Base-by-base conservation (phyloP, 2,888 invertebrate species). In the Synanthedon tipuliformis region DNA sequence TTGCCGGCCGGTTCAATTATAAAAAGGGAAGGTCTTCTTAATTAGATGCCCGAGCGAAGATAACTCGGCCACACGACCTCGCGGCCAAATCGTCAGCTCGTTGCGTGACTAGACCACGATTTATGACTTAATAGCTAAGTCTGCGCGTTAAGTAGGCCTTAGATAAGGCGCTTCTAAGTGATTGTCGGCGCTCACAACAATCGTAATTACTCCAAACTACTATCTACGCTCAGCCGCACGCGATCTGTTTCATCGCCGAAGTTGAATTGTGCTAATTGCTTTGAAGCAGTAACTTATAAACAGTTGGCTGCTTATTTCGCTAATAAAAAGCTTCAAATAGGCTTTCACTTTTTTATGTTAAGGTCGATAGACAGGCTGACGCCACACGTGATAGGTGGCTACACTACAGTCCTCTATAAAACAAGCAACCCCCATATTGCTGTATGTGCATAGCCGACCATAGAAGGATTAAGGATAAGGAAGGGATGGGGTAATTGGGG, bases 181-280 rank as follows among this genome's bases (percentile, higher is more conserved):
- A 87, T 85, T 86, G 86, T 86, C 85, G 86, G 84, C 78, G 73
- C 78, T 84, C 85, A 84, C 85, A 85, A 86, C 86, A 85, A 85
- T 83, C 81, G 85, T 86, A 87, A 87, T 86, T 85, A 85, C 81
- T 86, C 83, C 72, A 81, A 86, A 84, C 84, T 82, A 73, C 78
- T 86, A 85, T 85, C 85, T 84, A 68, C 67, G 71, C 62, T 71
- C 59, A 62, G 63, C 66, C 68, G 76, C 86, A 87, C 86, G 86
- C 86, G 81, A 86, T 83, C 78, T 76, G 71, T 78, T 76, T 78
- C 79, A 78, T 75, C 75, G 75, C 66, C 68, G 68, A 66, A 73
- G 76, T 81, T 73, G 71, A 78, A 73, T 77, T 71, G 74, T 73
- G 73, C 74, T 81, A 83, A 83, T 84, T 80, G 81, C 74, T 74